These are phyloP conservation scores for Sylvicapra grimmia DNA, from an alignment of 2,113 vertebrate genomes.

Conservation along the genomic window DNA sequence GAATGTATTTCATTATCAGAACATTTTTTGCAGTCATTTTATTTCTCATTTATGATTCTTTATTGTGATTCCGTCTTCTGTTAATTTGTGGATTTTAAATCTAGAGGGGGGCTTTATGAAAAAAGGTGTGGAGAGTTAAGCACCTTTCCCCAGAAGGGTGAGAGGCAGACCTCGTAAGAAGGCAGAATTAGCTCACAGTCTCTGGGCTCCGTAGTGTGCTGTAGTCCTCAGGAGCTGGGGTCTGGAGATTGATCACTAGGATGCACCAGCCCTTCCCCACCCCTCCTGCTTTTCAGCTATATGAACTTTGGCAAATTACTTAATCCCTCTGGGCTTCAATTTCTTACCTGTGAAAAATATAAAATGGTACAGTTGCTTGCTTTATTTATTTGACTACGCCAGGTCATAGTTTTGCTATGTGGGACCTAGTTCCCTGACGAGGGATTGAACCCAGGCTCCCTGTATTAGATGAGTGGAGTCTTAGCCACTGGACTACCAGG, in stretches of 20 bases:
- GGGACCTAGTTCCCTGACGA: background rate
- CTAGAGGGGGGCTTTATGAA: background rate
- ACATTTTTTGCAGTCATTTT: background rate
- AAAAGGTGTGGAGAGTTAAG: background rate
- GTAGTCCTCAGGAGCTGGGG: background rate
- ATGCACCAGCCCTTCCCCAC: background rate
- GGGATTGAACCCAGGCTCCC: background rate
- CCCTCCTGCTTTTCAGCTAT: background rate
- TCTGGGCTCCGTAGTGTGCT: background rate
- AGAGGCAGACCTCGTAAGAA: background rate
- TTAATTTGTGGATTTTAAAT: background rate
- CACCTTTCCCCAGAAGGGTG: background rate
- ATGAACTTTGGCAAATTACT: background rate
- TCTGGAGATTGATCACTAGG: background rate
- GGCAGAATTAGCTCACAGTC: background rate
- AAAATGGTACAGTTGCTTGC: background rate
- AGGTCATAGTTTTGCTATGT: background rate
- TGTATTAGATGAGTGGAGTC: background rate
- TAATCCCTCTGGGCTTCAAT: background rate
- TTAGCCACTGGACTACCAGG: background rate
- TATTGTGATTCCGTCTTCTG: background rate
- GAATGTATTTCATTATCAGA: background rate
- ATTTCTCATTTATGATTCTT: constrained; percentile 21
- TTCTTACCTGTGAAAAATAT: background rate
- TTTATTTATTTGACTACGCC: background rate